Base-by-base conservation (phyloP, 2,888 invertebrate species). In the Drosophila subsilvestris region DNA sequence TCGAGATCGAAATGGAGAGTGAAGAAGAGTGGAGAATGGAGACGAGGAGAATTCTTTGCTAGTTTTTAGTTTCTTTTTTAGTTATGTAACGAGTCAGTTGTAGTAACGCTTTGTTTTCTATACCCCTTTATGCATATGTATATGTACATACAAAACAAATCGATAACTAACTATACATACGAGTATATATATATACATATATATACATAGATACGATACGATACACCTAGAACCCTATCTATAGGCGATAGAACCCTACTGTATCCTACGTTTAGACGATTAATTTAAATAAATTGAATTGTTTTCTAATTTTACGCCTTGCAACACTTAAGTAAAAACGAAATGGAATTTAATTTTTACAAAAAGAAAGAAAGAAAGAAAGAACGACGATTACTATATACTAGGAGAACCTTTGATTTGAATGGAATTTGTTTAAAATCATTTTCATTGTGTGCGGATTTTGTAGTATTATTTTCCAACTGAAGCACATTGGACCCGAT, bases 381-480 rank as follows among this genome's bases (percentile, higher is more conserved):
- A 49, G 56, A 56, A 17, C 37, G 14, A 44, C 7, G 5, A 10
- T 47, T 9, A 25, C 27, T 8, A 25, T 37, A 12, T 25, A 25
- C 27, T 9, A 27, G 6, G 10, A n/a, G 27, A 10, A 32, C 27
- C 12, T 71, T 42, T 50, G 49, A 68, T 77, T 84, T 66, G 63
- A 68, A 76, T 71, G 50, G 57, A 84, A 78, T 70, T 63, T 76
- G 72, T 76, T 77, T 71, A 68, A 54, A 62, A 56, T 48, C 48
- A 75, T 59, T 59, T 75, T 44, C 42, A 55, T 56, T 76, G 81
- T 88, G 89, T 89, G 86, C 81, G 72, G 69, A 70, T 83, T 76
- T 79, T 84, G 84, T 88, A 88, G 88, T 89, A 88, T 88, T 90
- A 89, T 88, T 89, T 87, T 74, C 78, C 77, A 79, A 86, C 62